phyloP scores from a whole-genome alignment of 2,888 invertebrate species.

The Epicampocera succincta region DNA sequence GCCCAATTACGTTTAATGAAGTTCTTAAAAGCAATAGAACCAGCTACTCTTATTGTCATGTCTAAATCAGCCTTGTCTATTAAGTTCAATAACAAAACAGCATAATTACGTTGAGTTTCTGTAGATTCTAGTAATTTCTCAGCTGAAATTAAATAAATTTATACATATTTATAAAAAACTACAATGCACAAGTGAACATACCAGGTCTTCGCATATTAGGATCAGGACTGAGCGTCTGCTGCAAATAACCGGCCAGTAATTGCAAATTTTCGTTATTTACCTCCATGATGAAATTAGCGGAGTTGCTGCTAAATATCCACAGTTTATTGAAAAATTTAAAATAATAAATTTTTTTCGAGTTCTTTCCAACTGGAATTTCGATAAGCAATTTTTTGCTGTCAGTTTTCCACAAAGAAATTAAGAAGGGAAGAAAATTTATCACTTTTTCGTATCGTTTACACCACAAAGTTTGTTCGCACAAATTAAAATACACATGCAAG shows the following conservation, averaged over 20 bases:
- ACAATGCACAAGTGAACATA: conserved; percentile 78
- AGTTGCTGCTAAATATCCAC: background rate
- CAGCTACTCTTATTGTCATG: conserved; percentile 91
- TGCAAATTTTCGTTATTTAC: conserved; percentile 92
- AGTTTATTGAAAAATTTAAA: background rate
- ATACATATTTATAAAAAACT: background rate
- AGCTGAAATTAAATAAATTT: conserved; percentile 83
- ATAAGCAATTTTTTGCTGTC: too few species aligned
- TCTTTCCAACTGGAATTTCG: too few species aligned
- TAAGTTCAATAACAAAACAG: conserved; percentile 91
- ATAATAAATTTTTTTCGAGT: too few species aligned
- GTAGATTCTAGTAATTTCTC: conserved; percentile 95
- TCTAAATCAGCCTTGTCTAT: conserved; percentile 92
- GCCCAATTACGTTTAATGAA: conserved; percentile 98
- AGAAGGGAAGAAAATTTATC: too few species aligned
- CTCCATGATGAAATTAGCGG: conserved; percentile 86
- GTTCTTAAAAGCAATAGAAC: conserved; percentile 98
- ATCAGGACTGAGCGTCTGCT: conserved; percentile 94
- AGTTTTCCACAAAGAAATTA: too few species aligned
- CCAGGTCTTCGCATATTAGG: conserved; percentile 91
- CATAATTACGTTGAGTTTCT: conserved; percentile 95
- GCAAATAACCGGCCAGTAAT: conserved; percentile 91
- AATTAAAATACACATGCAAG: conserved; percentile 45
- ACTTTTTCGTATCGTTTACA: conserved; percentile 9
- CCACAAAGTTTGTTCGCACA: background rate